Evolutionary conservation across 2,113 vertebrate genomes (phyloP).

Genomic region (Silurus meridionalis): DNA sequence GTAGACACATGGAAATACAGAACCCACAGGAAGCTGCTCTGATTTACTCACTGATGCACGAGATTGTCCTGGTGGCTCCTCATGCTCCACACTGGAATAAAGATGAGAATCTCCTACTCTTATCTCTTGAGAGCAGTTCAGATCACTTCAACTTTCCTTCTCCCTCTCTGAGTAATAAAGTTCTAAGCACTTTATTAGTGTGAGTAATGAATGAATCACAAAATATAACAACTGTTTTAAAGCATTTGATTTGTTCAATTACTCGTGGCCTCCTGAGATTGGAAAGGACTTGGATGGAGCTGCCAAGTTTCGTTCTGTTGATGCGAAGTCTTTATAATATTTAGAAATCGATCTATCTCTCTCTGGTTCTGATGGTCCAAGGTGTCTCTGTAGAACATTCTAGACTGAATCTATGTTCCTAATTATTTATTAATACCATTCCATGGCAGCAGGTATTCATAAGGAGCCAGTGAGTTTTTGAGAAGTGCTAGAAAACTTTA

Average conservation of each 20-base stretch:
- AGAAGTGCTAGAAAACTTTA: not conserved
- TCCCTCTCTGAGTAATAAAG: not conserved
- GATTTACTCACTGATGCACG: not conserved
- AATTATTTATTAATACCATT: not conserved
- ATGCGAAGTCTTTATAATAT: not conserved
- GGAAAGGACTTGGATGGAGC: not conserved
- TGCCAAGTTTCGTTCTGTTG: slow-evolving; percentile 24
- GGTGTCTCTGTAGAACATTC: not conserved
- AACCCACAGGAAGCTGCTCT: not conserved
- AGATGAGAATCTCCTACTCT: not conserved
- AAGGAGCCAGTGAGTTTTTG: not conserved
- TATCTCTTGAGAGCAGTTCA: not conserved
- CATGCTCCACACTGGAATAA: not conserved
- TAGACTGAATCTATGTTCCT: not conserved
- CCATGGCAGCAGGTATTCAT: not conserved
- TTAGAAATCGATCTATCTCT: not conserved
- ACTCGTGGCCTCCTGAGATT: not conserved
- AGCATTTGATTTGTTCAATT: not conserved
- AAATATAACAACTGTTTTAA: not conserved
- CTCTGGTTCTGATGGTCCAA: not conserved
- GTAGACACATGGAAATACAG: not conserved
- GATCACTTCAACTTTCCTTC: not conserved
- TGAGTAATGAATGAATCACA: not conserved
- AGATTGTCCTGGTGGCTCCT: not conserved
- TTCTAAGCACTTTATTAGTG: not conserved